phyloP scores from a whole-genome alignment of 2,113 vertebrate genomes.

The Platysteira castanea region DNA sequence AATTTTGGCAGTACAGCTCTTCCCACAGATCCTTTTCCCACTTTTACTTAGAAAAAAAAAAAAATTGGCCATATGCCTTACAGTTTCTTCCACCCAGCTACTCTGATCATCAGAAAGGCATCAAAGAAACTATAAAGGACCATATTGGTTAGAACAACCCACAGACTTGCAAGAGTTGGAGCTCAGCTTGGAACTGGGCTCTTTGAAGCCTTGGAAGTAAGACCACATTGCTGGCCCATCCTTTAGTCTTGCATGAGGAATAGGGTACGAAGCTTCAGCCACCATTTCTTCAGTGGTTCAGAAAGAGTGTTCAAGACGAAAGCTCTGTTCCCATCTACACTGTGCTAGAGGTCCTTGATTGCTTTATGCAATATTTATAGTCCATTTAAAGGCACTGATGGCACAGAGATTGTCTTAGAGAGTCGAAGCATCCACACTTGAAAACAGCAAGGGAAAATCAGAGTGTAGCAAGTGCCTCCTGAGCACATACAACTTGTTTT shows the following conservation, averaged over 20 bases:
- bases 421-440: not conserved
- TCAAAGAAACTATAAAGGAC: not conserved
- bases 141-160: not conserved
- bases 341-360: not conserved
- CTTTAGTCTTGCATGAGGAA: not conserved
- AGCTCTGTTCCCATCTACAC: not conserved
- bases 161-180: no score
- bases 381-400: not conserved
- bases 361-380: not conserved
- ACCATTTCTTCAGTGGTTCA: not conserved
- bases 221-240: not conserved
- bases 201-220: not conserved
- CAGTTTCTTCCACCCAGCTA: not conserved
- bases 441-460: not conserved
- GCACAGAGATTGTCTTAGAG: not conserved
- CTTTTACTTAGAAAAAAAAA: not conserved
- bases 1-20: not conserved
- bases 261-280: not conserved
- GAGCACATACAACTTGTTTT: not conserved
- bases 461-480: not conserved
- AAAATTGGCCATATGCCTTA: not conserved
- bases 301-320: not conserved
- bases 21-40: not conserved
- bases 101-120: not conserved
- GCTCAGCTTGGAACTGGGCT: no score